Percentiles rank a stretch among this genome's conserved stretches.
Conservation (phyloP, 2,113 vertebrate species). For the Caranx melampygus region DNA sequence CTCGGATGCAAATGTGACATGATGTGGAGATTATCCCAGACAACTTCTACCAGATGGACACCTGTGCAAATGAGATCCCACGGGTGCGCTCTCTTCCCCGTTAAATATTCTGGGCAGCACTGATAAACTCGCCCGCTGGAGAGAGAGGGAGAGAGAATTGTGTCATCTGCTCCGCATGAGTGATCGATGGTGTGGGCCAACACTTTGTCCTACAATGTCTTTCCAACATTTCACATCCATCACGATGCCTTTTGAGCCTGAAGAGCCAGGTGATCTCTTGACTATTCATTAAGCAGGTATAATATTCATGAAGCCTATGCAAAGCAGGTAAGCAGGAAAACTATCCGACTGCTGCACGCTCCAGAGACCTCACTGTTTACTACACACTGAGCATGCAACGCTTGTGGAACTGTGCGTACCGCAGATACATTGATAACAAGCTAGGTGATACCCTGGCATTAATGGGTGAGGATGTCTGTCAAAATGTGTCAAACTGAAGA, state of each 20-base stretch:
- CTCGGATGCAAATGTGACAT: slow-evolving; percentile 79
- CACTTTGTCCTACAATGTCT: slow-evolving; percentile 74
- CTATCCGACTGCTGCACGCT: neutral
- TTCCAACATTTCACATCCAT: slow-evolving; percentile 74
- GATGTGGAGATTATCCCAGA: slow-evolving; percentile 82
- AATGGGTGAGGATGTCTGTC: slow-evolving; percentile 67
- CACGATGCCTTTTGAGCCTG: slow-evolving; percentile 48
- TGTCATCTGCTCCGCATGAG: slow-evolving; percentile 74
- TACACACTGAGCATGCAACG: neutral
- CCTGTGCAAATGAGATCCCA: slow-evolving; percentile 83
- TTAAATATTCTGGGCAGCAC: slow-evolving; percentile 78
- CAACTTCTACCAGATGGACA: slow-evolving; percentile 82
- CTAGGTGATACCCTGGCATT: slow-evolving; percentile 55
- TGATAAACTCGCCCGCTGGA: slow-evolving; percentile 68
- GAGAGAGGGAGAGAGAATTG: slow-evolving; percentile 44
- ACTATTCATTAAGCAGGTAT: slow-evolving; percentile 40
- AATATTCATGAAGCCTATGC: slow-evolving; percentile 30
- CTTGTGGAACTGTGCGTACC: neutral
- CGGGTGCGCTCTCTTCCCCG: slow-evolving; percentile 64
- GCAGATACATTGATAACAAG: slow-evolving; percentile 59
- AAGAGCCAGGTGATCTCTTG: slow-evolving; percentile 45
- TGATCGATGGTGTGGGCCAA: slow-evolving; percentile 74
- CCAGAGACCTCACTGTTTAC: neutral
- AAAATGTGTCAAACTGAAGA: slow-evolving; percentile 60
- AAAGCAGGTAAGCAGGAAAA: slow-evolving; percentile 11